phyloP scores from a whole-genome alignment of 1,140 invertebrate species.

The Aphaenogaster rudis region DNA sequence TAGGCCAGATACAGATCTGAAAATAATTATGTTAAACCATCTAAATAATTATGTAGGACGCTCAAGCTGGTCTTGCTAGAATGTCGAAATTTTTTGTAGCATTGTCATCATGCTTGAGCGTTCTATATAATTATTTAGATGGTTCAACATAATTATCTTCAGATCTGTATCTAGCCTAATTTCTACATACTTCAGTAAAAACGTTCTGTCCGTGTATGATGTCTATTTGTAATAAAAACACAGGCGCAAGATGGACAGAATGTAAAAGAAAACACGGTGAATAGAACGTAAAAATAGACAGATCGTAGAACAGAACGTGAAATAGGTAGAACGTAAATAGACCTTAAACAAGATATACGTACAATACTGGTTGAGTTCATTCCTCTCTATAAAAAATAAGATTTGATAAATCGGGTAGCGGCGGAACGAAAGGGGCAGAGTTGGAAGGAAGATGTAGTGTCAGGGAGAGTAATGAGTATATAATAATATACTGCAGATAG shows the following conservation, averaged over 20 bases:
- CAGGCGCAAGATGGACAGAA: background rate
- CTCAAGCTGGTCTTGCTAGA: too few relatives aligned
- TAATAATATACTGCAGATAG: background rate
- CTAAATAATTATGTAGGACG: too few relatives aligned
- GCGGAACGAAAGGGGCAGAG: background rate
- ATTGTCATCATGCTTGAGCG: too few relatives aligned
- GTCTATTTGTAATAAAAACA: background rate
- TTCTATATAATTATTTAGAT: too few relatives aligned
- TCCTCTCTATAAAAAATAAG: background rate
- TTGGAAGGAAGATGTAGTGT: background rate
- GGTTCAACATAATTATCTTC: too few relatives aligned
- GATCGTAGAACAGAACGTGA: background rate
- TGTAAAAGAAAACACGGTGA: background rate
- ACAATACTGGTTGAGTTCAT: background rate
- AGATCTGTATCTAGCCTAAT: too few relatives aligned
- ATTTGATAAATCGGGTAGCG: background rate
- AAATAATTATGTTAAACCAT: too few relatives aligned
- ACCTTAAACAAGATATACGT: background rate
- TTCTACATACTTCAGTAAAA: too few relatives aligned
- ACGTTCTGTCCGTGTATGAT: background rate
- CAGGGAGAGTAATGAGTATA: background rate
- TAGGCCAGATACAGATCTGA: too few relatives aligned
- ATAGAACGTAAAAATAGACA: background rate
- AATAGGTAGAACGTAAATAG: background rate
- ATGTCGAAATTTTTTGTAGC: too few relatives aligned